phyloP scores from a whole-genome alignment of 2,797 vertebrate genomes.

The Pangasius krempfi region DNA sequence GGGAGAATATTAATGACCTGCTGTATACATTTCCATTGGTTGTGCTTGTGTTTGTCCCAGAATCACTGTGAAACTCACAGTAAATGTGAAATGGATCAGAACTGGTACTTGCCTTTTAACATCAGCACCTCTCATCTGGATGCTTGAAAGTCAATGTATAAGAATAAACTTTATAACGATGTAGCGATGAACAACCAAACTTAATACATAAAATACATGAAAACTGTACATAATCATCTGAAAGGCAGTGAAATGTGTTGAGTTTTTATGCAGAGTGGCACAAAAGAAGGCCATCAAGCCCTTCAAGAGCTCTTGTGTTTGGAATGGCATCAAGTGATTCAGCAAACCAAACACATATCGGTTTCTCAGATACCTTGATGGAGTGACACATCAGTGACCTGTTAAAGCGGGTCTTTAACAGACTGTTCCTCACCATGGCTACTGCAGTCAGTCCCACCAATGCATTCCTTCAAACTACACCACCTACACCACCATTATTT shows the following conservation, averaged over 20 bases:
- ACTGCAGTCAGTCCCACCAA: background rate
- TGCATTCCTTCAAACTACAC: background rate
- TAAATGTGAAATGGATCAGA: background rate
- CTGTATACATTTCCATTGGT: conserved; percentile 16
- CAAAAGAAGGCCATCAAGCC: background rate
- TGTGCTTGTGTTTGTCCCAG: conserved; percentile 31
- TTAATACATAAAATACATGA: background rate
- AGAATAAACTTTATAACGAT: background rate
- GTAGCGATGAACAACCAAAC: background rate
- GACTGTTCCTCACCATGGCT: background rate
- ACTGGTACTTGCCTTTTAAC: background rate
- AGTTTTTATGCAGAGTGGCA: background rate
- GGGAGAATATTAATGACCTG: conserved; percentile 48
- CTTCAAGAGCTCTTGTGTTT: background rate
- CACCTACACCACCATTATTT: background rate
- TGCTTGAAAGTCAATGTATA: background rate
- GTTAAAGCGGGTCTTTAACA: background rate
- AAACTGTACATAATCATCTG: background rate
- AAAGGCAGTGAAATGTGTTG: background rate
- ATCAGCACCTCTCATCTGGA: background rate
- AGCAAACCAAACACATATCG: background rate
- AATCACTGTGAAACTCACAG: conserved; percentile 38
- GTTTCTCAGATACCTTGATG: background rate
- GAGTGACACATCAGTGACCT: background rate
- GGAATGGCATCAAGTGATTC: background rate